phyloP scores from a whole-genome alignment of 2,888 invertebrate genomes.

The Noctua pronuba region DNA sequence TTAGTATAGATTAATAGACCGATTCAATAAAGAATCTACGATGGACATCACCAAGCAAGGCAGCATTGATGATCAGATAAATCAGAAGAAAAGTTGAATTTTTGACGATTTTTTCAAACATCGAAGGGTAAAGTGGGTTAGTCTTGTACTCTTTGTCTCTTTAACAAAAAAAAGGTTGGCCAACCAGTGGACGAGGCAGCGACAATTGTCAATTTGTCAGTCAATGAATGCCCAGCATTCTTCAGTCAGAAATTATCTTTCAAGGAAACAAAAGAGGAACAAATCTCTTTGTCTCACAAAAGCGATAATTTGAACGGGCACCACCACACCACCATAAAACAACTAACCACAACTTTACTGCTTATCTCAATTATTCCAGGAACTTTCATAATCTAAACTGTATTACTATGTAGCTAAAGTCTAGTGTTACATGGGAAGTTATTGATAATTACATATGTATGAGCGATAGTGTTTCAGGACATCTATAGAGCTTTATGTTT shows the following conservation, averaged over 20 bases:
- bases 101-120: background rate
- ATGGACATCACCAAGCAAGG: background rate
- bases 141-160: background rate
- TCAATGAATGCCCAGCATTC: background rate
- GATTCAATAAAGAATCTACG: background rate
- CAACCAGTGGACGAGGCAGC: background rate
- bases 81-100: background rate
- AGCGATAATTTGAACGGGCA: slow-evolving; percentile 43
- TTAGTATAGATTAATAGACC: no score
- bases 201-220: slow-evolving; percentile 9
- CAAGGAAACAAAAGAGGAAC: slow-evolving; percentile 26
- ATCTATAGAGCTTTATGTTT: slow-evolving; percentile 45
- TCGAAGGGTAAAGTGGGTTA: background rate
- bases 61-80: background rate
- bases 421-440: slow-evolving; percentile 29
- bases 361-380: slow-evolving; percentile 62
- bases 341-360: slow-evolving; percentile 33
- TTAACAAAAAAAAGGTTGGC: background rate
- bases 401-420: slow-evolving; percentile 48
- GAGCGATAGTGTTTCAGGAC: slow-evolving; percentile 65
- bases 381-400: slow-evolving; percentile 46
- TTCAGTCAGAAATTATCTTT: background rate
- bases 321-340: slow-evolving; percentile 26
- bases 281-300: slow-evolving; percentile 32
- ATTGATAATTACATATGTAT: slow-evolving; percentile 51